Base-by-base conservation (phyloP, 1,140 invertebrate genomes). In the Aplysia californica region DNA sequence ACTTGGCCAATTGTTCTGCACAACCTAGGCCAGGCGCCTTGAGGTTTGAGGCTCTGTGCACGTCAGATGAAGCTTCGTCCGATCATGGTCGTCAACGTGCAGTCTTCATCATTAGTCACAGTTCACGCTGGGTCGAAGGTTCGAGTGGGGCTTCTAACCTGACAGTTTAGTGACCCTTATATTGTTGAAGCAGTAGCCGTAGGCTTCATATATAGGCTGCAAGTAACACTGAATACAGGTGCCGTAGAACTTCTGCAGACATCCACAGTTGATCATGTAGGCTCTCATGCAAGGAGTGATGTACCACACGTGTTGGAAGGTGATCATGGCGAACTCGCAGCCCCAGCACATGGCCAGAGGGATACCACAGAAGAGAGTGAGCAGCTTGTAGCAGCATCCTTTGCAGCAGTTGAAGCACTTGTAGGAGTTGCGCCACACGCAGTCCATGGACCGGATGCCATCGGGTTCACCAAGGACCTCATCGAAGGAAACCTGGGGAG, bases 381-480 rank as follows among this genome's bases (percentile, higher is more conserved):
- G 90, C 44, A 94, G 83, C 1, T 92, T 92, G 90, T 95, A 95
- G 85, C 94, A 95, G 83, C 91, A 92, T 83, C 93, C 92, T 67
- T 93, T 92, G 1, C 94, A 92, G 41, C 92, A 87, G 38, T 91
- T 90, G 89, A 94, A 95, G 83, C 94, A 94, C 55, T 92, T 89
- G 78, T 92, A 91, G 78, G 93, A 94, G 6, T 94, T 87, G 21
- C 92, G 90, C 94, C 94, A 95, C 41, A 93, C 93, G 84, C 93
- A 94, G 86, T 94, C 93, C 1, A 93, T 92, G 78, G 93, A 94
- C 56, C 93, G 90, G 6, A 93, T 92, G 3, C 92, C 93, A 74
- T 94, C 93, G 6, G 94, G 94, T 88, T 95, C 94, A 0, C 93
- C 94, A 44, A 95, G 92, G 50, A 95, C 92, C 78, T 95, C 94